Evolutionary conservation across 2,113 vertebrate species (phyloP).

Genomic region (Labeo rohita): DNA sequence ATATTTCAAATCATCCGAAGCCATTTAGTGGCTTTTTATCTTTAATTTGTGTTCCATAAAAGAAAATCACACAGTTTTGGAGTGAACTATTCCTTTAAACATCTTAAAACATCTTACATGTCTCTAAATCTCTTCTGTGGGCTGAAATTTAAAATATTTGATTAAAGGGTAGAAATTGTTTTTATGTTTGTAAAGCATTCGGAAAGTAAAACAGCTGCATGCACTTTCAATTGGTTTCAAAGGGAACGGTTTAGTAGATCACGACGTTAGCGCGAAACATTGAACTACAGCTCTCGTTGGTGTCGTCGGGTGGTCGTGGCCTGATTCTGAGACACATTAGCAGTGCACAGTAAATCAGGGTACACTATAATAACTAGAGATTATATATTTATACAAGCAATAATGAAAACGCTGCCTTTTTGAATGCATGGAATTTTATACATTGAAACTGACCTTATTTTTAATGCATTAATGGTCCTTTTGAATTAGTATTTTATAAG

Average conservation of each 20-base stretch:
- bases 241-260: constrained; percentile 5
- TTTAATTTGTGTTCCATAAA: neutral
- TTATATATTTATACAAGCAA: constrained; percentile 74
- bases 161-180: neutral
- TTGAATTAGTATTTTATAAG: constrained; percentile 75
- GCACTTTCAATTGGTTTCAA: constrained; percentile 61
- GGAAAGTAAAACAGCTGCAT: constrained; percentile 59
- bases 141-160: neutral
- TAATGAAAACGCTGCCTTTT: constrained; percentile 69
- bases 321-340: constrained; percentile 53
- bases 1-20: neutral
- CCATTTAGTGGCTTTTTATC: neutral
- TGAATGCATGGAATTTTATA: constrained; percentile 73
- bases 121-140: neutral
- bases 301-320: neutral
- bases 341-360: constrained; percentile 26
- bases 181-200: constrained; percentile 48
- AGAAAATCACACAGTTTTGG: neutral
- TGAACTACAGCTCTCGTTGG: constrained; percentile 14
- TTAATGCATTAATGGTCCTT: constrained; percentile 65
- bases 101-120: neutral
- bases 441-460: constrained; percentile 66
- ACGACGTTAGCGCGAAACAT: neutral
- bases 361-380: constrained; percentile 63
- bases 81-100: neutral